Conservation (phyloP, 2,797 vertebrate species). For the Poeciliopsis gracilis region DNA sequence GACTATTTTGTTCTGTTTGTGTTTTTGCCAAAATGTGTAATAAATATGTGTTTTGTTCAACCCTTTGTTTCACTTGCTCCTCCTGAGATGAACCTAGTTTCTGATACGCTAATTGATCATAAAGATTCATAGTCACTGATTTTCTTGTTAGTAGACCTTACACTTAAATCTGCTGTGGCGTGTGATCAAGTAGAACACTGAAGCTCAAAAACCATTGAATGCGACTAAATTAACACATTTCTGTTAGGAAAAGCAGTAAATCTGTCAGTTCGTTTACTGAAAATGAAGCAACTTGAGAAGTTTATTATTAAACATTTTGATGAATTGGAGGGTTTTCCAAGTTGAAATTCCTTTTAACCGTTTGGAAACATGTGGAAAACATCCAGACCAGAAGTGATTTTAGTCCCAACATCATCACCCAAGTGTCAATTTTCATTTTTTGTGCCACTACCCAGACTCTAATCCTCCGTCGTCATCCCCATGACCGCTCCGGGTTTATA, state of each 20-base stretch:
- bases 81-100: too few species aligned
- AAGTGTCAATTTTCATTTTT: background rate
- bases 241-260: background rate
- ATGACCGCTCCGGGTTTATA: background rate
- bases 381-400: background rate
- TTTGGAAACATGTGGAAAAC: background rate
- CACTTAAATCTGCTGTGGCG: background rate
- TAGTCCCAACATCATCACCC: background rate
- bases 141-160: too few species aligned
- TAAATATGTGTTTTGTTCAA: too few species aligned
- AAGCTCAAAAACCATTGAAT: background rate
- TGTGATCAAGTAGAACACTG: background rate
- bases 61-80: too few species aligned
- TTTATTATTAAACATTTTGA: background rate
- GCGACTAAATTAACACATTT: background rate
- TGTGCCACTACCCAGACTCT: background rate
- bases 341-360: background rate
- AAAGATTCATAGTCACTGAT: too few species aligned
- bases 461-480: background rate
- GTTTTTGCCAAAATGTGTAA: too few species aligned
- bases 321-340: background rate
- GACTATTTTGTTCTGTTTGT: too few species aligned
- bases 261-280: background rate
- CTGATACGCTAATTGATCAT: too few species aligned
- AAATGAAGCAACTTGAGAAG: background rate